phyloP scores from a whole-genome alignment of 2,113 vertebrate species.

The Microcebus griseorufus region DNA sequence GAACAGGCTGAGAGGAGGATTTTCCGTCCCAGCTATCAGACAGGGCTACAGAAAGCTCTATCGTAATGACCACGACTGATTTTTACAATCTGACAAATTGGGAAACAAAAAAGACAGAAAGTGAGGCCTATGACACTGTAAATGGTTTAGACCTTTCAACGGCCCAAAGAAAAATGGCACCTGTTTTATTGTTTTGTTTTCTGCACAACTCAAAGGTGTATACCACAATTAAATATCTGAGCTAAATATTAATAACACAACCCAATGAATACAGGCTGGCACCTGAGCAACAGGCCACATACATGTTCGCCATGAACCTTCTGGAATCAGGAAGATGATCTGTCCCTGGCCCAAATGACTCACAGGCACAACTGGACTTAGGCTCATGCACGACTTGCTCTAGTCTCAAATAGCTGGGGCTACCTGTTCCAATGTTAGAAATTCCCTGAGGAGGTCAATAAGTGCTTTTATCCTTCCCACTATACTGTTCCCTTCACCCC shows the following conservation, averaged over 20 bases:
- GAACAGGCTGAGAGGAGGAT: neutral
- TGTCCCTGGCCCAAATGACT: neutral
- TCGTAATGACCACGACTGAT: neutral
- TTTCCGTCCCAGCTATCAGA: neutral
- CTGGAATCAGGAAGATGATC: neutral
- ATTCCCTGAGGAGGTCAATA: neutral
- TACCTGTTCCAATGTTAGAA: too few relatives aligned
- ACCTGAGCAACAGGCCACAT: neutral
- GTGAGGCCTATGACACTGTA: neutral
- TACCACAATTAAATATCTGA: neutral
- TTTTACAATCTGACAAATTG: constrained; percentile 56
- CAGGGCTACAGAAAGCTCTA: neutral
- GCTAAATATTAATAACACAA: neutral
- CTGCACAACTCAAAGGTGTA: neutral
- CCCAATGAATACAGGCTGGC: neutral
- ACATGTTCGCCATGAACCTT: neutral
- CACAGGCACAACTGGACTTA: neutral
- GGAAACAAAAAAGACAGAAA: constrained; percentile 38
- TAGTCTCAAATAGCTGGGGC: neutral
- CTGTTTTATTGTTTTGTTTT: neutral
- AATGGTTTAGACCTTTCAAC: neutral
- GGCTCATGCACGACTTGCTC: neutral
- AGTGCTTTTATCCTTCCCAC: neutral
- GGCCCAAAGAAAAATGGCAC: neutral
- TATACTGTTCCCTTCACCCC: neutral